Conservation (phyloP, 2,888 invertebrate genomes). For the Leptodirus hochenwartii region DNA sequence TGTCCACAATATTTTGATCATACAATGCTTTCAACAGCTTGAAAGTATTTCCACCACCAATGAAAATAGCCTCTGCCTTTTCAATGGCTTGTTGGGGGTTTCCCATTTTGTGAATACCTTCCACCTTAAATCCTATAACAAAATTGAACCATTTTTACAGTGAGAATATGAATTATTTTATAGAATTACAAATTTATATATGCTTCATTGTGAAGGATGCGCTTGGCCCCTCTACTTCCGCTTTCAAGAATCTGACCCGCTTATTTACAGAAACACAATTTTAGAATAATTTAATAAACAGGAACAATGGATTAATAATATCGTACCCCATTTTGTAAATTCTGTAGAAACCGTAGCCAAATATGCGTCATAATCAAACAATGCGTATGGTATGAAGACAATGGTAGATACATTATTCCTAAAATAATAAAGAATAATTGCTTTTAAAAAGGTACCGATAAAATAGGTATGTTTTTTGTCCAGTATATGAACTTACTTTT, state of each 20-base stretch:
- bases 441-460: too few relatives aligned
- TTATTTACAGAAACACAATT: too few relatives aligned
- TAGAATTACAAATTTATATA: too few relatives aligned
- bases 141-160: too few relatives aligned
- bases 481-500: constrained; percentile 39
- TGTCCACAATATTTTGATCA: constrained; percentile 41
- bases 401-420: constrained; percentile 45
- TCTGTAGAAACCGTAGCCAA: constrained; percentile 37
- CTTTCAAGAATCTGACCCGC: too few relatives aligned
- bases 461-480: too few relatives aligned
- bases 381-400: constrained; percentile 60
- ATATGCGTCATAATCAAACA: constrained; percentile 45
- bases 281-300: neutral
- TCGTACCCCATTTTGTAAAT: constrained; percentile 41
- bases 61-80: constrained; percentile 48
- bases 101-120: constrained; percentile 42
- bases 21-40: constrained; percentile 50
- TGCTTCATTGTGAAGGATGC: too few relatives aligned
- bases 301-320: neutral
- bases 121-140: constrained; percentile 33
- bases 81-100: constrained; percentile 38
- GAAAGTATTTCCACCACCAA: constrained; percentile 73
- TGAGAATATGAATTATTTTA: constrained; percentile 3
- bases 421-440: constrained; percentile 18
- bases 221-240: too few relatives aligned